Evolutionary conservation across 2,113 vertebrate species (phyloP).

Genomic region (Neopipo cinnamomea): DNA sequence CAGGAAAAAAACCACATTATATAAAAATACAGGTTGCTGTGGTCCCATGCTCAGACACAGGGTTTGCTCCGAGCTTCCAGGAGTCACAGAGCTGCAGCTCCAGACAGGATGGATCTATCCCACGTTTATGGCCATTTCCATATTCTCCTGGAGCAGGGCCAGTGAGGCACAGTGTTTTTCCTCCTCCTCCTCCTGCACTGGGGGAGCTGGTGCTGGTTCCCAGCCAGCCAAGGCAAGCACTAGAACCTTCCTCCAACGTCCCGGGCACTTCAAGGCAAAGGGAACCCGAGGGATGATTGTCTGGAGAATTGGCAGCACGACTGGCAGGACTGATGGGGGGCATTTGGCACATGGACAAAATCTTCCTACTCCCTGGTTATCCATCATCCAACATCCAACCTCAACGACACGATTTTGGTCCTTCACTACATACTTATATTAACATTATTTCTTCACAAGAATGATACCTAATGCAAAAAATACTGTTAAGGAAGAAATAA

Average conservation of each 20-base stretch:
- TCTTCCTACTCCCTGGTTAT: constrained; percentile 79
- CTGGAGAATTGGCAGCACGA: constrained; percentile 38
- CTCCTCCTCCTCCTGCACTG: not conserved
- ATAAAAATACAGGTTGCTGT: not conserved
- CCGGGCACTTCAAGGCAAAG: not conserved
- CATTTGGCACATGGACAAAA: not conserved
- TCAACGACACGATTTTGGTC: constrained; percentile 90
- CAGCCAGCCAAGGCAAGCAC: not conserved
- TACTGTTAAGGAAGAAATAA: constrained; percentile 90
- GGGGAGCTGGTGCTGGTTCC: not conserved
- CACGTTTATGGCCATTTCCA: rapidly evolving
- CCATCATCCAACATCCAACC: constrained; percentile 81
- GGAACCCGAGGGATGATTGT: constrained; percentile 76
- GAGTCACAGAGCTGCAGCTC: not conserved
- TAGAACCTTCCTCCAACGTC: not conserved
- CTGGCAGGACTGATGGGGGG: not conserved
- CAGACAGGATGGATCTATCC: not conserved
- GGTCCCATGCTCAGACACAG: rapidly evolving
- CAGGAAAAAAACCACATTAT: not conserved
- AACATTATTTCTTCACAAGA: constrained; percentile 86
- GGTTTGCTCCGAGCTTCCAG: not conserved
- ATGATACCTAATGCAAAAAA: constrained; percentile 77
- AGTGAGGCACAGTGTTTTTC: not conserved
- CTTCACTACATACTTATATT: constrained; percentile 93
- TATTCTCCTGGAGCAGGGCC: not conserved